Evolutionary conservation across 2,888 invertebrate species (phyloP).

Genomic region (Morinoia aosen): DNA sequence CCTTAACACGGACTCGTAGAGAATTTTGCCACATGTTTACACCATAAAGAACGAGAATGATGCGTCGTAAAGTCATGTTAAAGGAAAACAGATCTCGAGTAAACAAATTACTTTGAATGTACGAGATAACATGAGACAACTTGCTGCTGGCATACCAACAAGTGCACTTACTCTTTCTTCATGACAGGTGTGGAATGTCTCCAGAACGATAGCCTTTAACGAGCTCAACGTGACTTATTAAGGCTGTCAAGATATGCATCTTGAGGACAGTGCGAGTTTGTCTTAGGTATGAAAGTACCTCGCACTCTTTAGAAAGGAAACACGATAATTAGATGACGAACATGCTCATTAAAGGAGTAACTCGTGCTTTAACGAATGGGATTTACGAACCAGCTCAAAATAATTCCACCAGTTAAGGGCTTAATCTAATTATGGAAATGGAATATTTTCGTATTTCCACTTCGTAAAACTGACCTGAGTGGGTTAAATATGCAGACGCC

Average conservation of each 20-base stretch:
- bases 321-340: constrained; percentile 4
- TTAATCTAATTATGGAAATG: too few relatives aligned
- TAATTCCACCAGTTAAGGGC: background rate
- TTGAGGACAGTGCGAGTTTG: background rate
- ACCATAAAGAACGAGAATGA: background rate
- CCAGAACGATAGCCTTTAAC: background rate
- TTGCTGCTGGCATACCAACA: background rate
- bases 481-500: too few relatives aligned
- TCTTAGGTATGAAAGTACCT: background rate
- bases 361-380: background rate
- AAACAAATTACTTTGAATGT: background rate
- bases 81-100: background rate
- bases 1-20: background rate
- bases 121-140: background rate
- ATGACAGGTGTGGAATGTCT: too few relatives aligned
- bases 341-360: constrained; percentile 13
- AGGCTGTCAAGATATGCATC: background rate
- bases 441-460: too few relatives aligned
- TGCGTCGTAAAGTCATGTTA: background rate
- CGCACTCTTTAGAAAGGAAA: background rate
- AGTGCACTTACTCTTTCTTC: too few relatives aligned
- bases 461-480: too few relatives aligned
- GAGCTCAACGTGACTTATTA: background rate
- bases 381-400: background rate
- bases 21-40: background rate